Conservation (phyloP, 2,888 invertebrate species). For the Cremastinae sp. region DNA sequence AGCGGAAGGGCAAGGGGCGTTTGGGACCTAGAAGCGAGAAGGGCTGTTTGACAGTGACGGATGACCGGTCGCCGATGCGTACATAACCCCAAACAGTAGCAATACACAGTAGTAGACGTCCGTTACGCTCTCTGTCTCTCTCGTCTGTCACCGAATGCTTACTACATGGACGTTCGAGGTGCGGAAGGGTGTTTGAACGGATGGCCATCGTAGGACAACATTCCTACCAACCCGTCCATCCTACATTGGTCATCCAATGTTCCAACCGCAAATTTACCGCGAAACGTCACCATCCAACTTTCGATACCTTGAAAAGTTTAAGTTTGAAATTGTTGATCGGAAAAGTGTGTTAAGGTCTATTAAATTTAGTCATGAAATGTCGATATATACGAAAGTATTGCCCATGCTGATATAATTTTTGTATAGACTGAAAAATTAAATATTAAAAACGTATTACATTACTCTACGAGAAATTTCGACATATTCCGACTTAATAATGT, state of each 20-base stretch:
- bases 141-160: conserved; percentile 37
- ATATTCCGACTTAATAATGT: conserved; percentile 52
- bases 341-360: too few relatives aligned
- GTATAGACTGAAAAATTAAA: too few relatives aligned
- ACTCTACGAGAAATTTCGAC: too few relatives aligned
- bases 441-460: too few relatives aligned
- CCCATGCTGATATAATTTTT: too few relatives aligned
- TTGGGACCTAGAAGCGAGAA: conserved; percentile 54
- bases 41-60: conserved; percentile 75
- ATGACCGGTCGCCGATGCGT: conserved; percentile 75
- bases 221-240: conserved; percentile 64
- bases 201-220: conserved; percentile 56
- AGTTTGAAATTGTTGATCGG: too few relatives aligned
- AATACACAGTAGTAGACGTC: conserved; percentile 44
- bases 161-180: conserved; percentile 11
- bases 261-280: conserved; percentile 70
- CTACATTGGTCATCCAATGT: conserved; percentile 69
- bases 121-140: conserved; percentile 48
- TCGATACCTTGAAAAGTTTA: conserved; percentile 67
- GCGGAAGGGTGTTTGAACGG: conserved; percentile 32
- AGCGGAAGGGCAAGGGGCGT: conserved; percentile 60
- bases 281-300: conserved; percentile 71
- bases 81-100: conserved; percentile 48
- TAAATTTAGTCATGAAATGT: too few relatives aligned
- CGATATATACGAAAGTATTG: too few relatives aligned